These are phyloP conservation scores for Watersipora subatra DNA, from an alignment of 1,140 invertebrate species.

Conservation along the genomic window DNA sequence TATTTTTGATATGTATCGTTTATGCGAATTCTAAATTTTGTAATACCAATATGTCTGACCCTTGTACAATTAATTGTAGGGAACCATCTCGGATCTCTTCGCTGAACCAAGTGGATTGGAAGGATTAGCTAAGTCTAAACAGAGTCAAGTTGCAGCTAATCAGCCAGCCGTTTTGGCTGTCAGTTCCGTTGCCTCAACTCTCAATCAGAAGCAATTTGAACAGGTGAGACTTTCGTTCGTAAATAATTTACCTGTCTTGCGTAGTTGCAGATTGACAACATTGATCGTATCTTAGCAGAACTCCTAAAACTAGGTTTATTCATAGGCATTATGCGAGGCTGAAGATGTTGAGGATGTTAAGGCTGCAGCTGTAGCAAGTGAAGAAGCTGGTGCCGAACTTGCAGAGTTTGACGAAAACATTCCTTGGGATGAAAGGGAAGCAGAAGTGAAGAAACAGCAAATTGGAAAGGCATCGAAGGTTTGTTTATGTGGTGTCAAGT, in stretches of 20 bases:
- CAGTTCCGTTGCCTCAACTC: neutral
- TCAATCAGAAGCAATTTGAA: conserved; percentile 28
- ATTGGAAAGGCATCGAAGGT: conserved; percentile 49
- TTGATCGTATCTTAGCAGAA: neutral
- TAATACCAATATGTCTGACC: conserved; percentile 12
- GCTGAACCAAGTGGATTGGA: conserved; percentile 51
- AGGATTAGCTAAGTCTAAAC: conserved; percentile 48
- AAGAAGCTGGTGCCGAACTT: conserved; percentile 80
- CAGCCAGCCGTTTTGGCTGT: no score
- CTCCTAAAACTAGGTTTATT: no score
- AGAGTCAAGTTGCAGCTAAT: no score
- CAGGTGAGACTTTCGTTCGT: conserved; percentile 22
- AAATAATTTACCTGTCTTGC: no score
- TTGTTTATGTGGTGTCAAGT: neutral
- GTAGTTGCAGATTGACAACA: no score
- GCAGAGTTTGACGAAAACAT: conserved; percentile 94
- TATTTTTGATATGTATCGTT: neutral
- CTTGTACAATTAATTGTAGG: conserved; percentile 51
- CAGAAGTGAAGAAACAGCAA: conserved; percentile 45
- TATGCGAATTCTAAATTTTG: neutral
- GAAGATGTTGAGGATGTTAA: conserved; percentile 89
- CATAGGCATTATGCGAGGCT: conserved; percentile 64
- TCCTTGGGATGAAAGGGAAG: conserved; percentile 55
- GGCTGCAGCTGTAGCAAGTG: conserved; percentile 74
- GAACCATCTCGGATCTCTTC: conserved; percentile 84